Evolutionary conservation across 2,113 vertebrate species (phyloP).

Genomic region (Rhea pennata): DNA sequence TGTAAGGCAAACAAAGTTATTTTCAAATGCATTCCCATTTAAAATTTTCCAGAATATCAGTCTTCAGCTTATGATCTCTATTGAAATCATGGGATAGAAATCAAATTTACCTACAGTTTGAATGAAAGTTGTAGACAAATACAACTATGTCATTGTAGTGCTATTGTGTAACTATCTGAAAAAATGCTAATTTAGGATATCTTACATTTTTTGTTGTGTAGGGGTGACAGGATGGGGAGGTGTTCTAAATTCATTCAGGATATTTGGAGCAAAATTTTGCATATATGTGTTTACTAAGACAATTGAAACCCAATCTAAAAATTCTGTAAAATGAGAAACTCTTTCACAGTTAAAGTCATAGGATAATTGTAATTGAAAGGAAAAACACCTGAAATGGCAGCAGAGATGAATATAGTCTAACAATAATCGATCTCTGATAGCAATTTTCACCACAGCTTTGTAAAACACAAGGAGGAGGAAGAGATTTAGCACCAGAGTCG

Average conservation of each 20-base stretch:
- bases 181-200: background rate
- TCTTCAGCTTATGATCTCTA: background rate
- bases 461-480: background rate
- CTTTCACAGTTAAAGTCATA: background rate
- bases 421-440: background rate
- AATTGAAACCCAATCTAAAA: background rate
- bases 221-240: background rate
- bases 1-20: background rate
- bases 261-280: background rate
- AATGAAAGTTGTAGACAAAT: background rate
- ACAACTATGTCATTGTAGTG: background rate
- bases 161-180: background rate
- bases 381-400: background rate
- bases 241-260: background rate
- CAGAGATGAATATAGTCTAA: background rate
- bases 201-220: background rate
- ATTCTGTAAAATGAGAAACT: background rate
- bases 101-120: background rate
- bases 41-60: background rate
- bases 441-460: background rate
- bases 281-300: background rate
- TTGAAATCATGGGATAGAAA: background rate
- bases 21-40: background rate
- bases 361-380: background rate
- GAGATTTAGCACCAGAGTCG: background rate